Evolutionary conservation across 2,113 vertebrate genomes (phyloP), one percentile per base, ranked within the genome.

Genomic region (Canis aureus): DNA sequence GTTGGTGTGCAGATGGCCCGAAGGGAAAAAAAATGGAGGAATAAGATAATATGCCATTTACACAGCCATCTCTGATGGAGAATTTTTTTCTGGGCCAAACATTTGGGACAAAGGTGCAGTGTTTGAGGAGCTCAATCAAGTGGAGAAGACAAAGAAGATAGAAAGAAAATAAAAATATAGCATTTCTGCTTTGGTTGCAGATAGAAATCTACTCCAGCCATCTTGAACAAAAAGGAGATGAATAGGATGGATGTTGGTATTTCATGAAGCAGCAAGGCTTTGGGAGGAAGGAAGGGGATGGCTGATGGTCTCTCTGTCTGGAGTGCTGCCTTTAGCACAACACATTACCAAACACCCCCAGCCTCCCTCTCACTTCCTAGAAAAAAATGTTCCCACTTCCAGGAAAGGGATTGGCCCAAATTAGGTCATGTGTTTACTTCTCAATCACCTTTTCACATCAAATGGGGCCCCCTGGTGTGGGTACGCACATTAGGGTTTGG

Each of bases 1-100:
- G 6, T 0, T 60, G 8, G 0, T 49, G 20, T 81, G 15, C 16
- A 53, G 74, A n/a, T 79, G 55, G 32, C 9, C 13, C 1, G 3
- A 27, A 84, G 62, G 35, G 55, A 74, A 49, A 38, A 38, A 5
- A 88, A 51, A 10, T 59, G 16, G 35, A 11, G 23, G 82, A 13
- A 19, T 17, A 15, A 43, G 29, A 27, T 2, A 5, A 7, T 55
- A 2, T 0, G 12, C 16, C 25, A 59, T 62, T 67, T 78, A 51
- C 15, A 57, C 19, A 22, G 19, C 16, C 23, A 27, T 51, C 32
- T 32, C 32, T 93, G 55, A 38, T 11, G 11, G 35, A 23, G 23
- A 12, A 23, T 23, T 35, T 82, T 82, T 69, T 57, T 81, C 27
- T 53, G 17, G 35, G 22, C 62, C 4, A 15, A 57, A 12, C 2